Evolutionary conservation across 2,113 vertebrate species (phyloP), one percentile per base, ranked within the genome.

Genomic region (Speoplatyrhinus poulsoni): DNA sequence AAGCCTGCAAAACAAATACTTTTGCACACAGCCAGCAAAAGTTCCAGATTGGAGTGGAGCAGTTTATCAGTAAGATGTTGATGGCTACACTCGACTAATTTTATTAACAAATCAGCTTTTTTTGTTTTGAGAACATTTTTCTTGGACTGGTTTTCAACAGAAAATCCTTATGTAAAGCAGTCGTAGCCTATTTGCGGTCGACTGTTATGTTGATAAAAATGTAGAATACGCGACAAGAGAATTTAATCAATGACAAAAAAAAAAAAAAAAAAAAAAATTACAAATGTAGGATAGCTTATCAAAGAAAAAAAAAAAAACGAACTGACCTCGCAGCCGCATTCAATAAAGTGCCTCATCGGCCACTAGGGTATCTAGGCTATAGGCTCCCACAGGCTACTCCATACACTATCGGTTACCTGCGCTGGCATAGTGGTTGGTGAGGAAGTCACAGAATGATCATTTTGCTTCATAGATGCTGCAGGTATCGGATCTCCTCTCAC

Each of bases 361-460:
- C 46, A 41, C 60, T 26, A 26, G 26, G 26, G 26, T 26, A 26
- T 26, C 26, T 48, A 15, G 46, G 32, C 19, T 5, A 1, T 55
- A 59, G 36, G 36, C 5, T n/a, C 49, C 36, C 52, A 7, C 7
- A 13, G 4, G 3, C 6, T 59, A 11, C 12, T 26, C 5, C 57
- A 15, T 60, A 16, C 36, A n/a, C 1, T 60, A 26, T n/a, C 32
- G 61, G 83, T 89, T 90, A 91, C 90, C 90, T 91, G 90, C 58
- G 86, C 85, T 66, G 88, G 90, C 90, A 90, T 91, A 76, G 85
- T 72, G 83, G 60, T 89, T 48, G 90, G 87, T 70, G 90, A 90
- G 46, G 88, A 87, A 68, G 82, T 82, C 77, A 89, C 49, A 70
- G 90, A 87, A 32, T 88, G 85, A 76, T 91, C 90, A 75, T 90